phyloP scores from a whole-genome alignment of 2,888 invertebrate species.

The Formica aserva region DNA sequence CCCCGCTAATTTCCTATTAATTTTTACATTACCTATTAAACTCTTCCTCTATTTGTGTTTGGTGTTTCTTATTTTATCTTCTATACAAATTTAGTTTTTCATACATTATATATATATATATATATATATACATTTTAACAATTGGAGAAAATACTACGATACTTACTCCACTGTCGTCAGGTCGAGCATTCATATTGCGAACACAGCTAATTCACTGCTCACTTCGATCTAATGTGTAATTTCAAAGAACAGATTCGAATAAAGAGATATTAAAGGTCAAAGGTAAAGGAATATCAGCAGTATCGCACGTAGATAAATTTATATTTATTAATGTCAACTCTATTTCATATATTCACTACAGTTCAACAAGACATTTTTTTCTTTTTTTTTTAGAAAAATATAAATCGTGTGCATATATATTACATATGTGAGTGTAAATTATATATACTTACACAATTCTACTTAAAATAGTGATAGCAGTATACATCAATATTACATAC shows the following conservation, averaged over 20 bases:
- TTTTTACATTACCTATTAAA: no score
- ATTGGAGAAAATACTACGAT: not conserved
- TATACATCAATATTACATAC: not conserved
- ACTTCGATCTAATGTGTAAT: not conserved
- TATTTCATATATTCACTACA: not conserved
- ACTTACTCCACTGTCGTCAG: not conserved
- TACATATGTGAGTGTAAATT: not conserved
- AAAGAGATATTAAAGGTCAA: not conserved
- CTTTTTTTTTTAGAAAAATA: not conserved
- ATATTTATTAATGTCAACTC: not conserved
- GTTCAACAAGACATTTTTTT: not conserved
- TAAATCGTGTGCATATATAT: not conserved
- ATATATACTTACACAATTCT: not conserved
- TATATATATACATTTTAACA: not conserved
- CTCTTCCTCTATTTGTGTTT: no score
- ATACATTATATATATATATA: not conserved
- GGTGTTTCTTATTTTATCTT: no score
- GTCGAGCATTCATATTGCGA: not conserved
- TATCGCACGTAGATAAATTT: not conserved
- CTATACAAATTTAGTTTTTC: no score
- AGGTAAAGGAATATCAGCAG: slow-evolving; percentile 12
- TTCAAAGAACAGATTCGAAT: not conserved
- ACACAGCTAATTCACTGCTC: not conserved
- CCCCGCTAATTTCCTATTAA: no score
- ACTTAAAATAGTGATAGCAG: not conserved